These are phyloP conservation scores for Crypturellus tataupa DNA, from an alignment of 2,797 vertebrate genomes.

Conservation along the genomic window DNA sequence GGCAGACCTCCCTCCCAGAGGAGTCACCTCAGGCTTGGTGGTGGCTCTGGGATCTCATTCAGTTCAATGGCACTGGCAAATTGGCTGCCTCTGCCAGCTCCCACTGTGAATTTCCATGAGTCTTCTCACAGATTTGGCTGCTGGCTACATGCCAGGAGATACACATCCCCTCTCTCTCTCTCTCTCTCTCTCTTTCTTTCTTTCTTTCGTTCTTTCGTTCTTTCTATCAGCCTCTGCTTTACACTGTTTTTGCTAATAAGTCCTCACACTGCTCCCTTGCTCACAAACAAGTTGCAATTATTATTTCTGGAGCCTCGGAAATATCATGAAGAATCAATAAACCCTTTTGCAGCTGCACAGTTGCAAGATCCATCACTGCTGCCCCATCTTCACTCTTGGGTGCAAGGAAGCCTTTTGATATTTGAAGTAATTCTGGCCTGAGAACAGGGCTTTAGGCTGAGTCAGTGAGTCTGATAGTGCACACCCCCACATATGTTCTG, in stretches of 20 bases:
- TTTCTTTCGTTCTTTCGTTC: no score
- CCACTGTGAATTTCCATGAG: background rate
- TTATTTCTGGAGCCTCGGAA: background rate
- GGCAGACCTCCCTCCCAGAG: background rate
- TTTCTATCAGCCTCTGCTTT: background rate
- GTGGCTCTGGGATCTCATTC: background rate
- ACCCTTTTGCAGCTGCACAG: background rate
- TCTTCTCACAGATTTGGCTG: background rate
- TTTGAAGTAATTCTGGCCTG: background rate
- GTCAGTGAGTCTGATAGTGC: background rate
- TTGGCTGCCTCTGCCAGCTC: background rate
- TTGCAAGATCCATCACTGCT: no score
- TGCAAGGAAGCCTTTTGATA: no score
- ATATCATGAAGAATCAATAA: background rate
- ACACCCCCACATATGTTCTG: fast-evolving
- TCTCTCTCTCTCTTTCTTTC: no score
- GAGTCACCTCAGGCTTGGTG: background rate
- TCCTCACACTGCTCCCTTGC: background rate
- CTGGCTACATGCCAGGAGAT: background rate
- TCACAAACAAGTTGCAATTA: background rate
- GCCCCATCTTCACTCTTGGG: no score
- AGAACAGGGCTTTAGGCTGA: fast-evolving
- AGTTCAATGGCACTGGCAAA: background rate
- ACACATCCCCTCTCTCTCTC: no score
- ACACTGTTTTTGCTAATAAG: background rate